A percentile compares a stretch with the other conserved stretches of the same genome.
Conservation (phyloP, 2,113 vertebrate species). For the mouse (Mus musculus) region GRCm39 chr11:81476001-81476500, state of each 20-base stretch:
- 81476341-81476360: background rate
- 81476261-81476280: background rate
- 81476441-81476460: background rate
- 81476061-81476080: background rate
- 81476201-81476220: background rate
- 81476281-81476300: background rate
- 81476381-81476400: background rate
- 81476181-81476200: background rate
- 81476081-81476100: background rate
- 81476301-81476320: background rate
- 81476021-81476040: background rate
- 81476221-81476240: background rate
- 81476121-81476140: background rate
- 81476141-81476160: background rate
- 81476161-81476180: background rate
- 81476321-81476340: background rate
- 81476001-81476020: background rate
- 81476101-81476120: background rate
- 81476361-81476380: background rate
- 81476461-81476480: background rate
- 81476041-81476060: background rate
- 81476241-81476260: background rate
- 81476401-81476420: background rate
- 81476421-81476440: background rate
- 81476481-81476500: background rate